These are phyloP conservation scores for Rhopalosiphum padi DNA, from an alignment of 1,140 invertebrate species.

Conservation along the genomic window DNA sequence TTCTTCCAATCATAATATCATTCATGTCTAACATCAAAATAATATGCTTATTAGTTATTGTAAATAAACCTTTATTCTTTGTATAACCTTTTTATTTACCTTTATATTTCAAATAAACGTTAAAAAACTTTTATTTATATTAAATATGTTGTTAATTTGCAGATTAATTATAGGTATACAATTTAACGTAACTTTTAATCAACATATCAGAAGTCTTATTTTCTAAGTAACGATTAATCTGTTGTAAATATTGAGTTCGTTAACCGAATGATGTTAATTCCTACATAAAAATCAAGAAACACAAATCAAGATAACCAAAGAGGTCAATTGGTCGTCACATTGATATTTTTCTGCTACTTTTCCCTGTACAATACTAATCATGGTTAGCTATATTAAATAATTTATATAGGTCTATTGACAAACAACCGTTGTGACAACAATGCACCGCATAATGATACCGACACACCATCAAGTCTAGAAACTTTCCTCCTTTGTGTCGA, in stretches of 20 bases:
- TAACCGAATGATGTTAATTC: not conserved
- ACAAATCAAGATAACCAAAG: slow-evolving; percentile 11
- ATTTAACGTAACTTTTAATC: not conserved
- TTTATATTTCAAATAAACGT: too few relatives aligned
- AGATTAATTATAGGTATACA: not conserved
- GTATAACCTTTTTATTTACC: too few relatives aligned
- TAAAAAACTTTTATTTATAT: not conserved
- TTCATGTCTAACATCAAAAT: too few relatives aligned
- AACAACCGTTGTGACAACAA: not conserved
- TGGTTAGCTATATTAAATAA: not conserved
- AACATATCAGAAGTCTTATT: not conserved
- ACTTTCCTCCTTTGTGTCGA: slow-evolving; percentile 15
- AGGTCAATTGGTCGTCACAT: slow-evolving; percentile 41
- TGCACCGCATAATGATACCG: not conserved
- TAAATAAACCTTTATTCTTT: too few relatives aligned
- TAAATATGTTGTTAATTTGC: not conserved
- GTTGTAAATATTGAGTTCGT: slow-evolving; percentile 34
- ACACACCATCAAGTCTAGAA: not conserved
- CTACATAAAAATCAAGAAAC: not conserved
- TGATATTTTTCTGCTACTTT: slow-evolving; percentile 17
- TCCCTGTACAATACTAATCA: not conserved
- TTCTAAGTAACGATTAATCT: not conserved
- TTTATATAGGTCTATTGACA: not conserved
- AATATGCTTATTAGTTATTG: too few relatives aligned
- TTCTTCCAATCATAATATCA: too few relatives aligned